phyloP scores from a whole-genome alignment of 2,113 vertebrate genomes.

The Speoplatyrhinus poulsoni region DNA sequence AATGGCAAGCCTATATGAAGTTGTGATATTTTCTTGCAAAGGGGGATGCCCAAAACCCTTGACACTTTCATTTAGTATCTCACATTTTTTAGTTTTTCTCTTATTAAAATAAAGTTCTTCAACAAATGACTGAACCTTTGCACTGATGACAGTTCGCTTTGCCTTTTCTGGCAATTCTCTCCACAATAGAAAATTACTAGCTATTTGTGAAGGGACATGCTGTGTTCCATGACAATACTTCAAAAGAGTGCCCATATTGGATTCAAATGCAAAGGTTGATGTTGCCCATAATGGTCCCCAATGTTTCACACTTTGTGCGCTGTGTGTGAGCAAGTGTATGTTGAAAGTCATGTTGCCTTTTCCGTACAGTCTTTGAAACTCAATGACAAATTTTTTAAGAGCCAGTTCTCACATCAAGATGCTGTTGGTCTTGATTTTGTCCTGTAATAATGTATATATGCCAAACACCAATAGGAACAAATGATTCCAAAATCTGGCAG shows the following conservation, averaged over 20 bases:
- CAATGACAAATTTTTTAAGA: not conserved
- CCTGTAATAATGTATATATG: not conserved
- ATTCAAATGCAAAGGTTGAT: slow-evolving; percentile 4
- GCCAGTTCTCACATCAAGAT: not conserved
- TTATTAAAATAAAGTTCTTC: not conserved
- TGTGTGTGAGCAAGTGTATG: not conserved
- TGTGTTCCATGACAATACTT: slow-evolving; percentile 3
- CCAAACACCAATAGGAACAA: not conserved
- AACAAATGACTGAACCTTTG: not conserved
- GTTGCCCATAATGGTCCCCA: not conserved
- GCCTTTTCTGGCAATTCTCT: not conserved
- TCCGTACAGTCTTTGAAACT: slow-evolving; percentile 3
- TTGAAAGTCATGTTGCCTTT: not conserved
- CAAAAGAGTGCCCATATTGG: slow-evolving; percentile 2
- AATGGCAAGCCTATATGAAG: not conserved
- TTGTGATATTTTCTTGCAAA: not conserved
- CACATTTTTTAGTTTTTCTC: no score
- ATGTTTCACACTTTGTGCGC: not conserved
- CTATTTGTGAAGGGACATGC: not conserved
- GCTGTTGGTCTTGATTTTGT: not conserved
- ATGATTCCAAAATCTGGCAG: no score
- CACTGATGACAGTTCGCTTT: not conserved
- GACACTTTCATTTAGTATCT: no score
- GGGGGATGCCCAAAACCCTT: no score
- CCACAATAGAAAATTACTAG: no score